Evolutionary conservation across 2,113 vertebrate species (phyloP).

Genomic region (Daubentonia madagascariensis): DNA sequence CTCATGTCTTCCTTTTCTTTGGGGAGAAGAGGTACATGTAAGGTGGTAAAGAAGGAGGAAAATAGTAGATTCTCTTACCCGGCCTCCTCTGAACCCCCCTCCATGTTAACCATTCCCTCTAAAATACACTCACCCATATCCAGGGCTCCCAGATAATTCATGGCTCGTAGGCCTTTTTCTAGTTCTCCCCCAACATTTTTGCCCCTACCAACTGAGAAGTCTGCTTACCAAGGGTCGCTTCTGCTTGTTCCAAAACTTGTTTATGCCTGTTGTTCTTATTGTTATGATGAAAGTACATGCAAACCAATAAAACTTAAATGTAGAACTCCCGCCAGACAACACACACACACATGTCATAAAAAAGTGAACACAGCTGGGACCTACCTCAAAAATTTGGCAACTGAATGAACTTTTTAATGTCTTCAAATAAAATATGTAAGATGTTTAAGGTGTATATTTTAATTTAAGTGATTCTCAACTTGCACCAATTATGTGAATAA

Average conservation of each 20-base stretch:
- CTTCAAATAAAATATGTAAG: not conserved
- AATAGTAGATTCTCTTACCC: not conserved
- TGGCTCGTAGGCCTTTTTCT: fast-evolving
- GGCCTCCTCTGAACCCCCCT: not conserved
- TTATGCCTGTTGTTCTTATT: not conserved
- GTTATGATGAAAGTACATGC: not conserved
- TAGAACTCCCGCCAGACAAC: not conserved
- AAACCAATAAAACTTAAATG: not conserved
- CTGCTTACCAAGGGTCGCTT: not conserved
- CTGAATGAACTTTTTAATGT: not conserved
- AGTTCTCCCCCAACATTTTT: not conserved
- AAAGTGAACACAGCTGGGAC: too few relatives aligned
- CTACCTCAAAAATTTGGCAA: not conserved
- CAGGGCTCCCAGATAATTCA: not conserved
- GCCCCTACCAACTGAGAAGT: not conserved
- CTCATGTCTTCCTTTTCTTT: not conserved
- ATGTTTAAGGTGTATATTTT: not conserved
- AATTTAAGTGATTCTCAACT: not conserved
- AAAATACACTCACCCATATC: not conserved
- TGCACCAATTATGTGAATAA: not conserved
- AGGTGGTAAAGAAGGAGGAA: not conserved
- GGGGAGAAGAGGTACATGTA: not conserved
- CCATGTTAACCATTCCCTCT: not conserved
- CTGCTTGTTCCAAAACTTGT: not conserved
- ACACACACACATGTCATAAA: not conserved